These are phyloP conservation scores for Listrodromus nycthemerus DNA, from an alignment of 2,888 invertebrate species.

Conservation along the genomic window DNA sequence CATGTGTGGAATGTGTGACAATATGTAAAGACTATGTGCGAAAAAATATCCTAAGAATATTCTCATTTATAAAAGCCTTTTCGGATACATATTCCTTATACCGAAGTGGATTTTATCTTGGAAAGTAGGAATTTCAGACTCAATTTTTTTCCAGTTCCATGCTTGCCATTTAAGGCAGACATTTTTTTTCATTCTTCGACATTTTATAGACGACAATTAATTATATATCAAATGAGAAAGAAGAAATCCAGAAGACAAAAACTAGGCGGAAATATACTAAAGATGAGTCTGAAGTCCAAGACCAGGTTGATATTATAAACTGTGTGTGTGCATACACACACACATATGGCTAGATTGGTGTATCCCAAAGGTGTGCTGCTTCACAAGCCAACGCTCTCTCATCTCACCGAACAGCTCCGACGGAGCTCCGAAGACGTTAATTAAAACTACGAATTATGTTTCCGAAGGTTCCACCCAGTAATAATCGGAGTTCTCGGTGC, in stretches of 20 bases:
- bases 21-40: too few relatives aligned
- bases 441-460: constrained; percentile 60
- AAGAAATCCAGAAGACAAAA: neutral
- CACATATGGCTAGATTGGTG: constrained; percentile 5
- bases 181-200: neutral
- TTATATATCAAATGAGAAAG: neutral
- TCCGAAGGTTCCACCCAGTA: constrained; percentile 17
- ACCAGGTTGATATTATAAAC: neutral
- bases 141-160: too few relatives aligned
- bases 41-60: too few relatives aligned
- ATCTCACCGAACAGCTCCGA: constrained; percentile 24
- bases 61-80: too few relatives aligned
- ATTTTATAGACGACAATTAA: neutral
- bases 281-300: neutral
- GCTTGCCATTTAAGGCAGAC: too few relatives aligned
- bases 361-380: constrained; percentile 37
- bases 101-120: too few relatives aligned
- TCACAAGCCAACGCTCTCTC: constrained; percentile 2
- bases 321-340: neutral
- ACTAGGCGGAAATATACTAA: neutral
- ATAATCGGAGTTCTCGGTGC: constrained; percentile 25
- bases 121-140: too few relatives aligned
- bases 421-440: constrained; percentile 50
- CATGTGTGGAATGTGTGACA: too few relatives aligned
- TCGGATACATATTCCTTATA: too few relatives aligned